These are phyloP conservation scores for Solenopsis invicta DNA, from an alignment of 1,140 invertebrate species.

Conservation along the genomic window DNA sequence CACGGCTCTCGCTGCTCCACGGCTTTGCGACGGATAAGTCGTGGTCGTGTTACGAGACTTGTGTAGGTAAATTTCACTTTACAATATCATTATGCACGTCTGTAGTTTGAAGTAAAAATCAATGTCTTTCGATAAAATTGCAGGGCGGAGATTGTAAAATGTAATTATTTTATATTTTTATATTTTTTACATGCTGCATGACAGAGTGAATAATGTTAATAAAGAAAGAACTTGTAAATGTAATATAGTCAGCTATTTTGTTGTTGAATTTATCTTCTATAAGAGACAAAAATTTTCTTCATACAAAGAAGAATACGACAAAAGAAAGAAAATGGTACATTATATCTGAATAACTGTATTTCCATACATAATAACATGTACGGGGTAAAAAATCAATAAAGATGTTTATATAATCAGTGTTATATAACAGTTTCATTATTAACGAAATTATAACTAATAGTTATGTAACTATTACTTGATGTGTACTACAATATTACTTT, in stretches of 20 bases:
- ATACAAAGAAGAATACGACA: background rate
- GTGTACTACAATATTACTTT: no score
- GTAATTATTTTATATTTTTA: background rate
- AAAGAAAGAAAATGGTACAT: background rate
- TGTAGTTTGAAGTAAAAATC: conserved; percentile 4
- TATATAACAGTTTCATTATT: no score
- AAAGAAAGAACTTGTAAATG: background rate
- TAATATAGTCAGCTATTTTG: background rate
- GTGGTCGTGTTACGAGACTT: background rate
- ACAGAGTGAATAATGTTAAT: background rate
- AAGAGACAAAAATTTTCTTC: background rate
- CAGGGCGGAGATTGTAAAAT: background rate
- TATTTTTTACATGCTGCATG: background rate
- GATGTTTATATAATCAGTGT: no score
- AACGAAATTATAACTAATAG: no score
- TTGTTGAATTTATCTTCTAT: background rate
- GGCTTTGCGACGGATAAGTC: conserved; percentile 1
- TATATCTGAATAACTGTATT: background rate
- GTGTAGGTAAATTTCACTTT: background rate
- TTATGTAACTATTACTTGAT: no score
- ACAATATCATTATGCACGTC: background rate
- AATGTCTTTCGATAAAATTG: background rate
- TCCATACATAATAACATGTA: no score
- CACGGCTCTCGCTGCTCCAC: background rate
- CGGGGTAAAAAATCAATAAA: no score